Evolutionary conservation across 2,888 invertebrate genomes (phyloP), one percentile per base, ranked within the genome.

Genomic region (Thysanoteuthis rhombus): DNA sequence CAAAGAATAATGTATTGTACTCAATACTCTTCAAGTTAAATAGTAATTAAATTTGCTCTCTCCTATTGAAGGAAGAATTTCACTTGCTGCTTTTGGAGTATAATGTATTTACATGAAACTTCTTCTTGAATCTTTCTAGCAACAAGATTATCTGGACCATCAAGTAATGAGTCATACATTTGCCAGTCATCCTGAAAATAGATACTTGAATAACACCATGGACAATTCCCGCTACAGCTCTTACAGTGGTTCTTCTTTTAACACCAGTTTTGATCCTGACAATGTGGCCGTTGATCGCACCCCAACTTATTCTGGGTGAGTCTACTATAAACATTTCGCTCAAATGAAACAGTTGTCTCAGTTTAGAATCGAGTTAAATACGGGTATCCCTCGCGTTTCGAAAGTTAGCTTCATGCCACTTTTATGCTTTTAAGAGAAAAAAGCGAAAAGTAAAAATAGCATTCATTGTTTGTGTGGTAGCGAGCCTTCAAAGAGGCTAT

Each of bases 221-320:
- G 94, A 94, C 22, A 95, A 94, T 28, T 94, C 94, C 19, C 94
- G 96, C n/a, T 96, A 95, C 94, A 95, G 96, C 93, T 96, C 96
- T 36, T 97, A 97, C 96, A 96, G 96, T 94, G 97, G 97, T 6
- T 96, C 96, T 32, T 96, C 96, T 28, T 97, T 97, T 95, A 96
- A 96, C 94, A 96, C 96, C 94, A 96, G 98, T 96, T 98, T 98
- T 95, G 98, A 97, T 93, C 97, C 98, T 2, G 98, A 98, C 96
- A 98, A 98, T 96, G 97, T 98, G 38, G 97, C 97, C 94, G 97
- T 98, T 93, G 97, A 97, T 94, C 96, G 97, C 94, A 97, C 97
- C 94, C 98, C 98, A 39, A 97, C 97, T 93, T 97, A 97, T 96
- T 97, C 97, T 95, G 98, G 98, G 98, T 98, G 97, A 97, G 97